Percentiles rank a stretch among this genome's conserved stretches.
These are phyloP conservation scores for Sarcophaga bullata DNA, from an alignment of 1,140 invertebrate species.

Conservation along the genomic window DNA sequence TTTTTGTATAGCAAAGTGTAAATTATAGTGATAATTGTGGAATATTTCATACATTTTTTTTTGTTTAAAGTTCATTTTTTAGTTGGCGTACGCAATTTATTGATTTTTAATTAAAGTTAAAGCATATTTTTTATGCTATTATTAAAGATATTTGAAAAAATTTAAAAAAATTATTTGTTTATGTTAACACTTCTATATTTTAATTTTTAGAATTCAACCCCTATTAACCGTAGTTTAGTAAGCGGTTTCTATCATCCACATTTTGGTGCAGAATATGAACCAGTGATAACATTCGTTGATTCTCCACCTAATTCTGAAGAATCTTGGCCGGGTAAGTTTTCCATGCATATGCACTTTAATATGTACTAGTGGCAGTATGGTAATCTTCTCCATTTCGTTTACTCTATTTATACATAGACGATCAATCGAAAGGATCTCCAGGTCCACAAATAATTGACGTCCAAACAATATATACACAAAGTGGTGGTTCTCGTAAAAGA, in stretches of 20 bases:
- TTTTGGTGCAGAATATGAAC: conserved; percentile 64
- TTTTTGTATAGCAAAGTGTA: neutral
- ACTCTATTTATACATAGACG: conserved; percentile 49
- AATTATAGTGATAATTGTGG: conserved; percentile 5
- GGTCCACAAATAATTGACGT: conserved; percentile 65
- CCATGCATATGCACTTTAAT: neutral
- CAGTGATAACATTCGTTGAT: conserved; percentile 64
- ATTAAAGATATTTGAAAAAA: neutral
- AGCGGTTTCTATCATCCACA: conserved; percentile 64
- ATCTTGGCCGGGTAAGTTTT: conserved; percentile 64
- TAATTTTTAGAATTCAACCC: conserved; percentile 50
- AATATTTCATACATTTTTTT: neutral
- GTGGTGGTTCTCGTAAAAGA: conserved; percentile 63
- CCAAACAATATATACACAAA: conserved; percentile 61
- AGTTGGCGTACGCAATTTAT: too few relatives aligned
- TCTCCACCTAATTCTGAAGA: conserved; percentile 65
- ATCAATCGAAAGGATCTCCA: conserved; percentile 60
- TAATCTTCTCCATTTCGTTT: too few relatives aligned
- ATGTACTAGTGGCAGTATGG: too few relatives aligned
- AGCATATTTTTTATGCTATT: too few relatives aligned
- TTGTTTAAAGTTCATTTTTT: neutral
- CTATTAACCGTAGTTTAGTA: conserved; percentile 61
- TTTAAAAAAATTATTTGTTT: conserved; percentile 10
- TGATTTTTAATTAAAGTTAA: too few relatives aligned
- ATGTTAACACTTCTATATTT: neutral